phyloP scores from a whole-genome alignment of 2,113 vertebrate species.

The Anas platyrhynchos region DNA sequence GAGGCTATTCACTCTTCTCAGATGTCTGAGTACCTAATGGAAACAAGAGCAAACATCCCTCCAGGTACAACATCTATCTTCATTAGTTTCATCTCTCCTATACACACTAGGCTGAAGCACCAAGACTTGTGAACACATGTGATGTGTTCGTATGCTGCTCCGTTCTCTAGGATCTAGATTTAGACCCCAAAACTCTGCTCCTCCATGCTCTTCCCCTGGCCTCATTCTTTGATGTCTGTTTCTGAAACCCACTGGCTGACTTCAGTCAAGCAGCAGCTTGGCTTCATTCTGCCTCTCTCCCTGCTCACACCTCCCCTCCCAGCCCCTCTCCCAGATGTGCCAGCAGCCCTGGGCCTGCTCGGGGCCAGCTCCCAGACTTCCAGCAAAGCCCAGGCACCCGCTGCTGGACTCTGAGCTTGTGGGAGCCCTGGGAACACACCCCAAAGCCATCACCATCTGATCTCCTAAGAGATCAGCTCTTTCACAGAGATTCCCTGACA shows the following conservation, averaged over 20 bases:
- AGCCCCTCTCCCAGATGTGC: neutral
- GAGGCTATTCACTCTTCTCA: neutral
- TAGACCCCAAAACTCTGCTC: neutral
- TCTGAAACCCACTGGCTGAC: neutral
- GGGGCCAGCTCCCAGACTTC: neutral
- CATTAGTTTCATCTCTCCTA: neutral
- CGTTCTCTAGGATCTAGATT: neutral
- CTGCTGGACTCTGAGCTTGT: neutral
- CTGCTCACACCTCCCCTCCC: neutral
- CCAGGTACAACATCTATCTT: neutral
- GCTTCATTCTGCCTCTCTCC: neutral
- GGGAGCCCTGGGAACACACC: neutral
- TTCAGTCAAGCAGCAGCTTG: accelerated
- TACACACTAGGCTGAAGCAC: neutral
- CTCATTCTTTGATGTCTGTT: neutral
- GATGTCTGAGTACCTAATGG: neutral
- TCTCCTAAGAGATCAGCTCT: neutral
- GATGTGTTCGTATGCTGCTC: neutral
- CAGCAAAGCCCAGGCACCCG: neutral
- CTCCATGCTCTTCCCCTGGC: neutral
- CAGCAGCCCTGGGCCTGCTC: neutral
- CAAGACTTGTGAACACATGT: neutral
- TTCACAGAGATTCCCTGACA: neutral
- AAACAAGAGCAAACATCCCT: conserved; percentile 9
- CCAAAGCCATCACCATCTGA: neutral